Evolutionary conservation across 2,888 invertebrate species (phyloP), one percentile per base, ranked within the genome.

Genomic region (Junonia oenone): DNA sequence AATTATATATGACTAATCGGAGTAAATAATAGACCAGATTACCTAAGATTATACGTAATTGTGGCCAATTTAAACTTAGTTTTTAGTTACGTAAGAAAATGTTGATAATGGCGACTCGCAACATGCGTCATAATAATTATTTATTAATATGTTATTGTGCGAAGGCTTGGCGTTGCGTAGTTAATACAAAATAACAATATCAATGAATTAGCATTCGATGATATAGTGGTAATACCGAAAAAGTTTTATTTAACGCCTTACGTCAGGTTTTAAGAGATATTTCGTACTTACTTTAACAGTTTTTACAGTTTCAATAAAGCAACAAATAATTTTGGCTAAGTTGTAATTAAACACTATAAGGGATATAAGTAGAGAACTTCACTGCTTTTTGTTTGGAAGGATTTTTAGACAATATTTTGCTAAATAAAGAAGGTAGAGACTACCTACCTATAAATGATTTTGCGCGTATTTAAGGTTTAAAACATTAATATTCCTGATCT

Each of bases 31-130:
- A 46, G 6, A 2, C 13, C 2, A 9, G 27, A 37, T 37, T 14
- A 14, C 40, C 22, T 48, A 45, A 49, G 35, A 55, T 55, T 45
- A 55, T 13, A 49, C 27, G 27, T 49, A 55, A 55, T 55, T 55
- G 35, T 15, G 13, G 31, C 26, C 19, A 6, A 38, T 17, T 35
- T 22, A 43, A 14, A 43, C 43, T n/a, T n/a, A 29, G 22, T 26
- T 52, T 29, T 40, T 40, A 15, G 17, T 45, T 52, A 37, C 22
- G 11, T 35, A 45, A 46, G 17, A 51, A 45, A 43, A 43, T 26
- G 19, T 26, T 19, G 38, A 40, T 40, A 40, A 40, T 19, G 19
- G 38, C 11, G 1, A 40, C 5, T 11, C 15, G 11, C 5, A 40
- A 43, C 19, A 11, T 40, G 19, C 22, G 40, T 40, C 40, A 19